Conservation (phyloP, 1,140 invertebrate genomes). For the Magallana ariakensis region DNA sequence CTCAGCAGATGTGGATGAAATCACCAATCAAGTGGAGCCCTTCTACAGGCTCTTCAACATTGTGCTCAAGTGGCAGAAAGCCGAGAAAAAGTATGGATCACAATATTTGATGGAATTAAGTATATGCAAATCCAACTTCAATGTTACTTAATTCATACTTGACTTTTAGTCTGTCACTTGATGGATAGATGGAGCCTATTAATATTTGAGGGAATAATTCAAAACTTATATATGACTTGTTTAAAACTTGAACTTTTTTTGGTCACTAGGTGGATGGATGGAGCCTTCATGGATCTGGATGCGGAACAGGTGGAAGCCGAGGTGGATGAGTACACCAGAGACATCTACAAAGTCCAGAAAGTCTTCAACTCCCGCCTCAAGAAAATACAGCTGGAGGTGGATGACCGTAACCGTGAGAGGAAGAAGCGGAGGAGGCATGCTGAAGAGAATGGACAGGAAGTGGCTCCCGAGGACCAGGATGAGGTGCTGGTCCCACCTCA, state of each 20-base stretch:
- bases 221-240: too few species aligned
- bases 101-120: neutral
- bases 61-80: constrained; percentile 88
- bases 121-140: neutral
- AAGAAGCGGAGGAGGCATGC: constrained; percentile 80
- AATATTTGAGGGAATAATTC: too few species aligned
- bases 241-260: neutral
- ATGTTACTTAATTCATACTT: too few species aligned
- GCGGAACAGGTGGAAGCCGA: constrained; percentile 79
- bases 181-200: too few species aligned
- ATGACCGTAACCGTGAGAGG: constrained; percentile 75
- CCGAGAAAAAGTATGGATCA: constrained; percentile 84
- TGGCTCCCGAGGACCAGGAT: constrained; percentile 70
- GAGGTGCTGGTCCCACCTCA: constrained; percentile 72
- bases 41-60: constrained; percentile 81
- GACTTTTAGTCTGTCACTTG: too few species aligned
- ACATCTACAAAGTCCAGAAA: constrained; percentile 90
- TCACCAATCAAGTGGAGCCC: constrained; percentile 79
- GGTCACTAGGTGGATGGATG: constrained; percentile 88
- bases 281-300: constrained; percentile 91
- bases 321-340: constrained; percentile 79
- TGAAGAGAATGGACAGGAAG: constrained; percentile 83
- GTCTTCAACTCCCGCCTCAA: constrained; percentile 87
- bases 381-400: constrained; percentile 76
- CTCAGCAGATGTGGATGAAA: constrained; percentile 85